Conservation (phyloP, 2,888 invertebrate species). For the Steromphala cineraria region DNA sequence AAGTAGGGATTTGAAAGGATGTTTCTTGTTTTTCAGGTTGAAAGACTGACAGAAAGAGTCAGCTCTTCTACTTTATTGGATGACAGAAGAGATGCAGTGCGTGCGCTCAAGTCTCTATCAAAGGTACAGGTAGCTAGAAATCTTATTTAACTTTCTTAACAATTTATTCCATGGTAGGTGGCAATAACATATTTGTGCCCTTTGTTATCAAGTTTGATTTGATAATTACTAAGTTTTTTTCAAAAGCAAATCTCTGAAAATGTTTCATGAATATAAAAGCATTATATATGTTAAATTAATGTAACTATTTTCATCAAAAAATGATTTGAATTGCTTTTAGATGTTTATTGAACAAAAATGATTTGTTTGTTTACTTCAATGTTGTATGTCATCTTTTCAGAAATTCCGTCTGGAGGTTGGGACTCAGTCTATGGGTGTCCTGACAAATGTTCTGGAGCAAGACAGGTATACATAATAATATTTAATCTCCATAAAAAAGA, state of each 20-base stretch:
- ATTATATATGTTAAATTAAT: no score
- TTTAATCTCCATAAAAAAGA: no score
- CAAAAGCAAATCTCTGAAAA: no score
- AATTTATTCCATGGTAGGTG: no score
- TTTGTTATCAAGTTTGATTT: no score
- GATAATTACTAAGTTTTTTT: no score
- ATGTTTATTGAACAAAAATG: not conserved
- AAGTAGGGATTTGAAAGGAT: no score
- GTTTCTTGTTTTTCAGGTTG: slow-evolving; percentile 79
- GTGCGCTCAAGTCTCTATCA: slow-evolving; percentile 88
- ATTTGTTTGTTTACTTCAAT: not conserved
- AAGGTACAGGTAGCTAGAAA: slow-evolving; percentile 68
- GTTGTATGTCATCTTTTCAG: slow-evolving; percentile 72
- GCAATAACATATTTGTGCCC: no score
- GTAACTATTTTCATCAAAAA: no score
- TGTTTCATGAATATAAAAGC: no score
- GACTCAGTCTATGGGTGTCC: slow-evolving; percentile 87
- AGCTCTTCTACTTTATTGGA: slow-evolving; percentile 94
- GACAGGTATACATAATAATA: slow-evolving; percentile 78
- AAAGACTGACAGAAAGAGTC: slow-evolving; percentile 93
- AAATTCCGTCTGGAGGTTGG: slow-evolving; percentile 97
- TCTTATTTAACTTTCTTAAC: no score
- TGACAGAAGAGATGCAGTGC: slow-evolving; percentile 96
- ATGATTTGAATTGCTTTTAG: no score
- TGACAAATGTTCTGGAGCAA: slow-evolving; percentile 84